phyloP scores from a whole-genome alignment of 2,888 invertebrate genomes.

The Netelia virgata region DNA sequence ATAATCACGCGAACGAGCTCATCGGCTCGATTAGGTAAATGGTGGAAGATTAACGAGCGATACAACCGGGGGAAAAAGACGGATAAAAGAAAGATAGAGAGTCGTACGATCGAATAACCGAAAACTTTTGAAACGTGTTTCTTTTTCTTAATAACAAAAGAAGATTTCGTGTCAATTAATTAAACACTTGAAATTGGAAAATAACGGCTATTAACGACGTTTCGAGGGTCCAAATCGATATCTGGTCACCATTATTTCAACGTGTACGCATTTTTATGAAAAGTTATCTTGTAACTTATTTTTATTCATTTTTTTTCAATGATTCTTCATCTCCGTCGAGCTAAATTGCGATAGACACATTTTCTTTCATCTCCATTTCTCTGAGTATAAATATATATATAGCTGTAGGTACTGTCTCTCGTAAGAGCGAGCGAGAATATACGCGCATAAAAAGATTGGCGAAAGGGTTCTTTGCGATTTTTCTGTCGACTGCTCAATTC shows the following conservation, averaged over 20 bases:
- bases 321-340: neutral
- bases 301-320: neutral
- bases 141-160: slow-evolving; percentile 18
- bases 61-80: slow-evolving; percentile 56
- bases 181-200: neutral
- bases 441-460: neutral
- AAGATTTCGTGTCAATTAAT: slow-evolving; percentile 23
- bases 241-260: neutral
- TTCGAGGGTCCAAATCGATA: neutral
- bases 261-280: neutral
- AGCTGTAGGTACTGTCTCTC: neutral
- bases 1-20: slow-evolving; percentile 26
- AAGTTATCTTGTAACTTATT: neutral
- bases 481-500: neutral
- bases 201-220: slow-evolving; percentile 14
- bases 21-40: slow-evolving; percentile 55
- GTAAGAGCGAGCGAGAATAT: neutral
- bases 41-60: slow-evolving; percentile 59
- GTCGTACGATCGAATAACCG: slow-evolving; percentile 53
- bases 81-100: slow-evolving; percentile 42
- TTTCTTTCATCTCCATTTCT: slow-evolving; percentile 6
- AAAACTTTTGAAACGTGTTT: slow-evolving; percentile 46
- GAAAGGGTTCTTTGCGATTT: slow-evolving; percentile 7
- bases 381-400: neutral
- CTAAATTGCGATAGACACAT: neutral